Conservation (phyloP, 2,113 vertebrate genomes). For the Neogale vison region DNA sequence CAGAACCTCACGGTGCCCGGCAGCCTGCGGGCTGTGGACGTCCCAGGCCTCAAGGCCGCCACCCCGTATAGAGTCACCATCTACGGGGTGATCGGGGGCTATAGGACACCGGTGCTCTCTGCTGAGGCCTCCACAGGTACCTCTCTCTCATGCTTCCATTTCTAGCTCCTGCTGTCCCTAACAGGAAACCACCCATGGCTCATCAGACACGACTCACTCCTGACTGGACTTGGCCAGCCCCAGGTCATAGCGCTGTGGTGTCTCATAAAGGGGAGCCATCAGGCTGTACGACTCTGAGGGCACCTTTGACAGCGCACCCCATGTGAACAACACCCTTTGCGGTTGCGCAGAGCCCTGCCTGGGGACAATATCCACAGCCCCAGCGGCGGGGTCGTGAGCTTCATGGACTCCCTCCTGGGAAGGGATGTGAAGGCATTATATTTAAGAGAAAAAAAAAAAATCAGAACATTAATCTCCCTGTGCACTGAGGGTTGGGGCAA, state of each 20-base stretch:
- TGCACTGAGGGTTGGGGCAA: background rate
- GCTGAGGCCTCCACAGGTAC: conserved; percentile 84
- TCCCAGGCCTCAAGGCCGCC: conserved; percentile 88
- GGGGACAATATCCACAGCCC: background rate
- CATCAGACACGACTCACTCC: background rate
- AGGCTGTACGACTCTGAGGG: background rate
- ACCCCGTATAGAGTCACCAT: conserved; percentile 91
- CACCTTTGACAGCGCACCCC: background rate
- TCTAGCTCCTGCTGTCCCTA: conserved; percentile 10
- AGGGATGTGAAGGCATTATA: background rate
- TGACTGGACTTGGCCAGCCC: background rate
- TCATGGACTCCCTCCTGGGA: background rate
- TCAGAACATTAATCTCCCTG: background rate
- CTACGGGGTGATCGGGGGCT: conserved; percentile 87
- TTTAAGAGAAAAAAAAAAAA: background rate
- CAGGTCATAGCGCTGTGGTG: background rate
- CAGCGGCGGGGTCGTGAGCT: background rate
- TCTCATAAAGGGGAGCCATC: background rate
- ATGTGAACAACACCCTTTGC: background rate
- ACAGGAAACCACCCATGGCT: conserved; percentile 16
- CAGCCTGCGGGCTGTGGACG: conserved; percentile 79
- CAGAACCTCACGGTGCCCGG: conserved; percentile 87
- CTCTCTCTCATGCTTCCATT: background rate
- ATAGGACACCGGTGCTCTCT: conserved; percentile 84
- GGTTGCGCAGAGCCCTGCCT: background rate